These are phyloP conservation scores for Spizaetus ornatus DNA, from an alignment of 2,113 vertebrate genomes.

Conservation along the genomic window DNA sequence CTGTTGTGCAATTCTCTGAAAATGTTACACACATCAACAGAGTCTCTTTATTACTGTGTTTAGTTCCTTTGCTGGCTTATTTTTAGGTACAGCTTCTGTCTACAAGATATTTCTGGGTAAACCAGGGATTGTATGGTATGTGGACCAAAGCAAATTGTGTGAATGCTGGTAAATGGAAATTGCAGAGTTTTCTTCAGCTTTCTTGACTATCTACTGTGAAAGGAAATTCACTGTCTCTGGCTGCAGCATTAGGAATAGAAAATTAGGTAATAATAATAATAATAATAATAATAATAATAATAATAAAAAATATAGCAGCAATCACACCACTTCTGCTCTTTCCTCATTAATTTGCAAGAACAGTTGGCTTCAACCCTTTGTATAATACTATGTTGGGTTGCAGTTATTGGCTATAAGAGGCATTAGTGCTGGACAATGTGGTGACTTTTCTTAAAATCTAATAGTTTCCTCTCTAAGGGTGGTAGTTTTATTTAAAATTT, in stretches of 20 bases:
- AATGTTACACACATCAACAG: neutral
- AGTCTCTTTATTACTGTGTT: neutral
- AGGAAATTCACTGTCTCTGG: neutral
- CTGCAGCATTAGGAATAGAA: neutral
- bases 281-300: neutral
- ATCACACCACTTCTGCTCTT: neutral
- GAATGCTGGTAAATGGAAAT: neutral
- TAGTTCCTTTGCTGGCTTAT: neutral
- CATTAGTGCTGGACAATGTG: neutral
- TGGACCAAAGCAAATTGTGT: neutral
- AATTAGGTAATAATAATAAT: neutral
- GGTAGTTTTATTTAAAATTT: neutral
- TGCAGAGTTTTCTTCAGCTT: neutral
- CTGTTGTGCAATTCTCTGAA: neutral
- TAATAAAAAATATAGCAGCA: neutral
- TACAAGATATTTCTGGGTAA: conserved; percentile 5
- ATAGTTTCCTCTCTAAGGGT: neutral
- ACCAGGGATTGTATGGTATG: conserved; percentile 8
- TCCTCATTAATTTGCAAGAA: neutral
- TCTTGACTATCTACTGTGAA: neutral
- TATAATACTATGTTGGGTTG: neutral
- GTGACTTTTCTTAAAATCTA: neutral
- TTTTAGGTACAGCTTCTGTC: conserved; percentile 14
- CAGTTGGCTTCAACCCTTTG: neutral
- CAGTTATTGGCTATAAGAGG: neutral